Base-by-base conservation (phyloP, 2,113 vertebrate species). In the Actinemys pallida region DNA sequence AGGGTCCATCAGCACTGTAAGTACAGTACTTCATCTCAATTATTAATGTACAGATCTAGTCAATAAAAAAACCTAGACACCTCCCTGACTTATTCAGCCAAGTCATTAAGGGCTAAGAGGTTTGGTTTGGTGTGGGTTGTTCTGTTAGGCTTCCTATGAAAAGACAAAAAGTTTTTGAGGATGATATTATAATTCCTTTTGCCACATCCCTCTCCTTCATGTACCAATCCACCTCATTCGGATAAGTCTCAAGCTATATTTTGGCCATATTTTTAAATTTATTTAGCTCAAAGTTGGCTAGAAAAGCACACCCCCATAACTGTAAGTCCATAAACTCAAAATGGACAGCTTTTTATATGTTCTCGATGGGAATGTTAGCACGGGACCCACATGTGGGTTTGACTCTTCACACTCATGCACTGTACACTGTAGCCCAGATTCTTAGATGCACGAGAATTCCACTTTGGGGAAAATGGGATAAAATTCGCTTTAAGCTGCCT, bases 1-100 rank as follows among this genome's bases (percentile, higher is more conserved):
- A 56, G 99, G 98, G 52, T 99, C 99, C 84, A 99, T 99, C 94
- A 99, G 95, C 65, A 98, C 99, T 96, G 99, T 99, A 86, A 98
- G 99, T 96, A 90, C 12, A 80, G 39, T 75, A 84, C 0, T 5
- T 22, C 49, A 10, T 81, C 56, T 19, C 54, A 50, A 47, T 25
- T 47, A 45, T 47, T 54, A 2, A 14, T n/a, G 50, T 47, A 57
- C 84, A 5, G 69, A 95, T 19, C 4, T 52, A 53, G 5, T 56
- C 42, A 24, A 6, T 17, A 25, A 69, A 22, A 78, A 59, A 53
- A 29, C 27, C 45, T 0, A 1, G 10, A 47, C 39, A 59, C 24
- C 54, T 59, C 54, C 16, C 17, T 52, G n/a, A 52, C 11, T 62
- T 90, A 0, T 47, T 76, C 86, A 62, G 5, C 24, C 25, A 84